Percentiles rank a stretch among this genome's conserved stretches.
phyloP scores from a whole-genome alignment of 2,888 invertebrate species.

The Ecliptopera silaceata region DNA sequence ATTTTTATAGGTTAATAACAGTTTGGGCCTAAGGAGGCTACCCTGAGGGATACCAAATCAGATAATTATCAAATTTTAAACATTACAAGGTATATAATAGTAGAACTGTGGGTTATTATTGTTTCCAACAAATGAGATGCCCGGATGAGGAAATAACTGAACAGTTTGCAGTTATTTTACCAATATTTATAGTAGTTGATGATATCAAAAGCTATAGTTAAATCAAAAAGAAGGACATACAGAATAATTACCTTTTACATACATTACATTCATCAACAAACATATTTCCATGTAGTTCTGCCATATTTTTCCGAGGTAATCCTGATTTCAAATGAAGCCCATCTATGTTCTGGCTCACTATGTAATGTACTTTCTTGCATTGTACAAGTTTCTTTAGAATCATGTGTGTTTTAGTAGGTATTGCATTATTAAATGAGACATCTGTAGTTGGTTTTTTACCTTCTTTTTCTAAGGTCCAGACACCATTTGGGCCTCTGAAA shows the following conservation, averaged over 20 bases:
- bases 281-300: conserved; percentile 99
- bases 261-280: conserved; percentile 96
- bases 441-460: conserved; percentile 93
- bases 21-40: neutral
- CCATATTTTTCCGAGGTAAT: conserved; percentile 88
- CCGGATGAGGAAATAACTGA: neutral
- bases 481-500: conserved; percentile 93
- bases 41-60: neutral
- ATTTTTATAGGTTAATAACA: neutral
- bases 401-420: conserved; percentile 97
- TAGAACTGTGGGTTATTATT: neutral
- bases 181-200: neutral
- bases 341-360: conserved; percentile 99
- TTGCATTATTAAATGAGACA: conserved; percentile 94
- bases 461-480: conserved; percentile 97
- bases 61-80: neutral
- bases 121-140: neutral
- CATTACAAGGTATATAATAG: neutral
- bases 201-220: neutral
- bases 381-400: conserved; percentile 92
- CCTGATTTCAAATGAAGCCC: conserved; percentile 97
- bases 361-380: conserved; percentile 86
- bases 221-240: neutral
- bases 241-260: conserved; percentile 87
- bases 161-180: neutral